Percentiles rank a stretch among this genome's conserved stretches.
These are phyloP conservation scores for Pao palembangensis DNA, from an alignment of 2,113 vertebrate species.

Conservation along the genomic window DNA sequence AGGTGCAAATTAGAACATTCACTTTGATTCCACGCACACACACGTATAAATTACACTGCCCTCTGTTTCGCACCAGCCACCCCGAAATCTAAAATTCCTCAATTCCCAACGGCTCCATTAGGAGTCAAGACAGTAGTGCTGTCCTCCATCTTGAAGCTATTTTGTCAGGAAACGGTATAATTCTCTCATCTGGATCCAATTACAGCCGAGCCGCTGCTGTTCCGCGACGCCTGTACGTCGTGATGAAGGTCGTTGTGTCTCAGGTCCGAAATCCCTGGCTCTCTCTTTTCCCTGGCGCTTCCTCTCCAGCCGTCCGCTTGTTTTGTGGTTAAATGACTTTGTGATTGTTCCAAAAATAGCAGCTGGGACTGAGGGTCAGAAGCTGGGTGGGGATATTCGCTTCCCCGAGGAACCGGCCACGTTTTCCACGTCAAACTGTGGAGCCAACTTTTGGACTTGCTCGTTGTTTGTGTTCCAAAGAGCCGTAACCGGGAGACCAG, in stretches of 20 bases:
- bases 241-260: constrained; percentile 72
- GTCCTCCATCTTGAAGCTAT: constrained; percentile 71
- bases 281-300: constrained; percentile 4
- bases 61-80: no score
- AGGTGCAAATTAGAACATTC: no score
- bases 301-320: constrained; percentile 6
- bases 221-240: constrained; percentile 60
- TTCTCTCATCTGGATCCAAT: constrained; percentile 74
- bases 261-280: constrained; percentile 44
- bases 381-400: no score
- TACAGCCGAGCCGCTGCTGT: constrained; percentile 59
- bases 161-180: constrained; percentile 70
- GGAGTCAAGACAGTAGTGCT: constrained; percentile 60
- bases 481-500: no score
- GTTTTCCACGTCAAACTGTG: neutral
- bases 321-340: constrained; percentile 2
- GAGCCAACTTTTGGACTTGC: neutral
- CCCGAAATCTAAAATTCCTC: constrained; percentile 10
- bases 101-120: constrained; percentile 53
- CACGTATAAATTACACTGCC: neutral
- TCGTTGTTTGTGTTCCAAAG: no score
- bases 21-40: no score
- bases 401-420: no score
- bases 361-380: no score
- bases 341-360: neutral